These are phyloP conservation scores for Elachura formosa DNA, from an alignment of 2,113 vertebrate species.

Conservation along the genomic window DNA sequence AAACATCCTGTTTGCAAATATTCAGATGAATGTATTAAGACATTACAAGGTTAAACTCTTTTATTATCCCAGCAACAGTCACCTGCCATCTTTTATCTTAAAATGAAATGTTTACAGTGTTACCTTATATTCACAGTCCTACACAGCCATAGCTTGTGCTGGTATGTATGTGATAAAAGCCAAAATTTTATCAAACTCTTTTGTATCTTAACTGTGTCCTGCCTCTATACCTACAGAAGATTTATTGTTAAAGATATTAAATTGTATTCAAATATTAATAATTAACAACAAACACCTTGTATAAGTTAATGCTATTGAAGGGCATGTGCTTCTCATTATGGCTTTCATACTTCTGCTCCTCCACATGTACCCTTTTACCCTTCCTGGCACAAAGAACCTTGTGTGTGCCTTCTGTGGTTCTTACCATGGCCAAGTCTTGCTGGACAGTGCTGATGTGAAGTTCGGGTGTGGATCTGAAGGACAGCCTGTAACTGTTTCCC, in stretches of 20 bases:
- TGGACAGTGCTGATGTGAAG: neutral
- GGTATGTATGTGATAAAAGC: neutral
- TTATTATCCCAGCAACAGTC: neutral
- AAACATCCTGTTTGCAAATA: neutral
- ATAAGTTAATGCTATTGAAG: neutral
- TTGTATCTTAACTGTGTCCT: neutral
- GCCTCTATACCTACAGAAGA: neutral
- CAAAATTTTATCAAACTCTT: neutral
- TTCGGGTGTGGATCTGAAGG: neutral
- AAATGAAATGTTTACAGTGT: neutral
- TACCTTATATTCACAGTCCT: neutral
- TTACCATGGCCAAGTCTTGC: neutral
- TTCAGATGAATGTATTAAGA: neutral
- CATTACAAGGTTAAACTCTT: neutral
- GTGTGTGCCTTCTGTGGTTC: accelerated
- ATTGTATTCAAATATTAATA: conserved; percentile 13
- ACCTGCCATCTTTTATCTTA: neutral
- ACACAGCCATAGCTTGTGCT: neutral
- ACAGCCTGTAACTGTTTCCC: neutral
- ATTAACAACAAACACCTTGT: neutral
- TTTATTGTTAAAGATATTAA: neutral
- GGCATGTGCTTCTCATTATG: neutral
- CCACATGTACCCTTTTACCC: neutral
- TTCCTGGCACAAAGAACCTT: neutral
- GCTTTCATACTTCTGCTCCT: neutral